Conservation (phyloP, 2,888 invertebrate species). For the Apotomis betuletana region DNA sequence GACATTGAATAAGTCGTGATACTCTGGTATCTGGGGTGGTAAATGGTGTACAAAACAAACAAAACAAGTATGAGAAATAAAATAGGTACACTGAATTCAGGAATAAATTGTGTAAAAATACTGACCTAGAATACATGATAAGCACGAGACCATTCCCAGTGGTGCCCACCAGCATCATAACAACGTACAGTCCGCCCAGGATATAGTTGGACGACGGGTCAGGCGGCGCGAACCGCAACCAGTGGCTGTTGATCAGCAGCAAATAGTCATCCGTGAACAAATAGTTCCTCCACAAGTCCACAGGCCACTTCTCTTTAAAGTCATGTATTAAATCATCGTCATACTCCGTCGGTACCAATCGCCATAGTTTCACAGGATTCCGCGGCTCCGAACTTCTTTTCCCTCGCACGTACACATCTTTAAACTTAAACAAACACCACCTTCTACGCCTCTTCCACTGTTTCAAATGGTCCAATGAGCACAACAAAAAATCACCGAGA, state of each 20-base stretch:
- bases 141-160: slow-evolving; percentile 88
- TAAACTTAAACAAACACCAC: slow-evolving; percentile 46
- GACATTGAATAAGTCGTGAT: too few relatives aligned
- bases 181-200: slow-evolving; percentile 84
- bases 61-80: too few relatives aligned
- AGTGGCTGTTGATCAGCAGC: slow-evolving; percentile 85
- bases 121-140: slow-evolving; percentile 88
- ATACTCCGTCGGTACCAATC: background rate
- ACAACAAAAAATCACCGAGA: slow-evolving; percentile 62
- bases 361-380: slow-evolving; percentile 21
- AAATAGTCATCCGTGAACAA: slow-evolving; percentile 83
- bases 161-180: slow-evolving; percentile 85
- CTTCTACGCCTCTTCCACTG: slow-evolving; percentile 76
- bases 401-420: slow-evolving; percentile 46
- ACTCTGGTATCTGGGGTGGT: too few relatives aligned
- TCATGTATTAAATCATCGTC: slow-evolving; percentile 51
- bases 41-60: too few relatives aligned
- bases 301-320: slow-evolving; percentile 72
- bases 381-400: slow-evolving; percentile 41
- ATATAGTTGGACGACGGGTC: slow-evolving; percentile 81
- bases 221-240: slow-evolving; percentile 87
- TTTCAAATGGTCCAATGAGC: slow-evolving; percentile 63
- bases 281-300: slow-evolving; percentile 76
- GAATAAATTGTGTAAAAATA: slow-evolving; percentile 39
- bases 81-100: too few relatives aligned